A percentile compares a stretch with the other conserved stretches of the same genome.
phyloP scores from a whole-genome alignment of 2,113 vertebrate genomes.

The Petrocephalus microphthalmus region DNA sequence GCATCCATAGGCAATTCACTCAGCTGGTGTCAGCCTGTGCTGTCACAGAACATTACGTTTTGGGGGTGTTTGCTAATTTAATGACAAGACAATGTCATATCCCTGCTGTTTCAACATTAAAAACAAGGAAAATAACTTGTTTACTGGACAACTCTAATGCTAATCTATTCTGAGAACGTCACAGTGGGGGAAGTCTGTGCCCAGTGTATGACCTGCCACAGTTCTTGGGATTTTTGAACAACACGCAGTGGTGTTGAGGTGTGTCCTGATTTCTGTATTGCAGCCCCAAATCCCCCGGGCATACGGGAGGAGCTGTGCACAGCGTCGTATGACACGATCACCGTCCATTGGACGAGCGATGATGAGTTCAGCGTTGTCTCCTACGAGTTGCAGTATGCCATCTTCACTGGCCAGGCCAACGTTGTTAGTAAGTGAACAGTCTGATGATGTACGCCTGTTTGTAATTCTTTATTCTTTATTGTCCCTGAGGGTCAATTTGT shows the following conservation, averaged over 20 bases:
- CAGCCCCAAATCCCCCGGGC: slow-evolving; percentile 87
- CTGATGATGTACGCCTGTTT: background rate
- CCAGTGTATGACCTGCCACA: background rate
- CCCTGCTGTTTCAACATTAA: background rate
- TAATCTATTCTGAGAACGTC: background rate
- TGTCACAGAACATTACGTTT: background rate
- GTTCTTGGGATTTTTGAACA: background rate
- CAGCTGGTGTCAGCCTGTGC: background rate
- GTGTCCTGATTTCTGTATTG: slow-evolving; percentile 4
- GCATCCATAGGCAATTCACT: background rate
- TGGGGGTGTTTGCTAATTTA: background rate
- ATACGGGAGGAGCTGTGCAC: slow-evolving; percentile 95
- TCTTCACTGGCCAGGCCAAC: slow-evolving; percentile 91
- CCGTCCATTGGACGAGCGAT: slow-evolving; percentile 93
- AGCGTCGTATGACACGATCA: slow-evolving; percentile 94
- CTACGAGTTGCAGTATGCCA: slow-evolving; percentile 94
- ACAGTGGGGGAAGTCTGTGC: background rate
- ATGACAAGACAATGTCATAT: background rate
- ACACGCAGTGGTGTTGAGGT: background rate
- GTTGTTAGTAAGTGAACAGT: slow-evolving; percentile 85
- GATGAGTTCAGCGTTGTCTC: slow-evolving; percentile 95
- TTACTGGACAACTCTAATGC: background rate
- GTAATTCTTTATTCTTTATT: too few species aligned
- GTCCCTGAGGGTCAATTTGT: too few species aligned
- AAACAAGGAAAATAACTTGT: background rate